Percentiles rank a stretch among this genome's conserved stretches.
phyloP scores from a whole-genome alignment of 1,140 invertebrate genomes.

The Steinernema feltiae region DNA sequence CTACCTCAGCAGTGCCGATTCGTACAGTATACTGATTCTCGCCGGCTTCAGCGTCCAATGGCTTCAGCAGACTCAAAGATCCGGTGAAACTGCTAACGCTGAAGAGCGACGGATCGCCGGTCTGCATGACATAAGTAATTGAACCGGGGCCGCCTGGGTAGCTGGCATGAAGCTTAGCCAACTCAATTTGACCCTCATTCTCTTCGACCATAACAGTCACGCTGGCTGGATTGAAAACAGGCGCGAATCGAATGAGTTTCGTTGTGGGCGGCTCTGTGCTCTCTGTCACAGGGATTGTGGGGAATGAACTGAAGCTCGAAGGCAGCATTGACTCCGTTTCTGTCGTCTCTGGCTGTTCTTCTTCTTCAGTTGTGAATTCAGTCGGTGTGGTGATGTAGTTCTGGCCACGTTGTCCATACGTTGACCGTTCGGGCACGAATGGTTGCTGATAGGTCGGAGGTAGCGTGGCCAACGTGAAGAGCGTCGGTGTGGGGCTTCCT shows the following conservation, averaged over 20 bases:
- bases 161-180: slow-evolving; percentile 43
- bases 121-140: slow-evolving; percentile 45
- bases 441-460: not conserved
- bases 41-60: slow-evolving; percentile 51
- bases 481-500: not conserved
- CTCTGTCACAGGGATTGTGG: not conserved
- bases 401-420: not conserved
- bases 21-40: slow-evolving; percentile 28
- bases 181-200: slow-evolving; percentile 49
- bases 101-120: slow-evolving; percentile 46
- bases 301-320: not conserved
- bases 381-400: not conserved
- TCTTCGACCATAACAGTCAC: slow-evolving; percentile 48
- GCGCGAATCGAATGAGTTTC: slow-evolving; percentile 36
- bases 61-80: slow-evolving; percentile 39
- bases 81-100: slow-evolving; percentile 42
- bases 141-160: slow-evolving; percentile 49
- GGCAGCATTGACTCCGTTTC: slow-evolving; percentile 4
- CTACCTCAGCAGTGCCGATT: slow-evolving; percentile 44
- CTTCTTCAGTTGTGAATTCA: not conserved
- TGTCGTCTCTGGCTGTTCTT: not conserved
- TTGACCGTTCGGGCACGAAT: not conserved
- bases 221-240: slow-evolving; percentile 42
- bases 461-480: slow-evolving; percentile 22
- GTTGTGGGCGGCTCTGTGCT: not conserved